phyloP scores from a whole-genome alignment of 2,797 vertebrate species.

The Muscicapa comitata region DNA sequence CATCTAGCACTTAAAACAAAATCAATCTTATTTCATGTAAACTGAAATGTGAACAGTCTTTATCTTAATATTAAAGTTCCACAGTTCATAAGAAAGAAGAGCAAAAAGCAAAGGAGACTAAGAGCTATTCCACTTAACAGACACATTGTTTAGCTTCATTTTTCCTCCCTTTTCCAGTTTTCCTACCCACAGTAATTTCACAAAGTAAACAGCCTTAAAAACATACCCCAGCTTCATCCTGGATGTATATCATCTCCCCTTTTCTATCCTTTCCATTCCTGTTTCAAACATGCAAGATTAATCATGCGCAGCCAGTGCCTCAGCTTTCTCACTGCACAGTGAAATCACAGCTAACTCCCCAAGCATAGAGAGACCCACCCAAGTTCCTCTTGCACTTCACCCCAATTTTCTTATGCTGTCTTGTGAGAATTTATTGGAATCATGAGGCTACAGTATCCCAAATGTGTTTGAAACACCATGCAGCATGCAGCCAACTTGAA shows the following conservation, averaged over 20 bases:
- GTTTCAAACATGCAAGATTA: not conserved
- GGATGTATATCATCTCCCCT: not conserved
- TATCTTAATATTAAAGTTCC: not conserved
- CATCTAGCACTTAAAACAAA: not conserved
- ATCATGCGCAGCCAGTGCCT: not conserved
- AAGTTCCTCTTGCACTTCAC: not conserved
- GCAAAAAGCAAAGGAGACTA: not conserved
- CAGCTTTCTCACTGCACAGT: not conserved
- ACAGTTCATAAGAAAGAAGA: not conserved
- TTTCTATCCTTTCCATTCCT: not conserved
- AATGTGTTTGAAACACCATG: not conserved
- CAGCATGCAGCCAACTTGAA: not conserved
- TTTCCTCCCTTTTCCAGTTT: not conserved
- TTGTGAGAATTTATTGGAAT: not conserved
- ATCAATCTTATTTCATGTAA: slow-evolving; percentile 22
- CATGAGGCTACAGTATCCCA: not conserved
- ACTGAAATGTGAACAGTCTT: not conserved
- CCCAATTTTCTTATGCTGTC: not conserved
- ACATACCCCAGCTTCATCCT: not conserved
- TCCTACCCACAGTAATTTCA: not conserved
- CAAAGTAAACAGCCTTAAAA: not conserved
- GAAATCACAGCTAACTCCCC: not conserved
- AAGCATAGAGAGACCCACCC: not conserved
- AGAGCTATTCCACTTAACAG: not conserved
- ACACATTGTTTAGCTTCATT: not conserved